Conservation (phyloP, 2,888 invertebrate genomes). For the Bruchidius siliquastri region DNA sequence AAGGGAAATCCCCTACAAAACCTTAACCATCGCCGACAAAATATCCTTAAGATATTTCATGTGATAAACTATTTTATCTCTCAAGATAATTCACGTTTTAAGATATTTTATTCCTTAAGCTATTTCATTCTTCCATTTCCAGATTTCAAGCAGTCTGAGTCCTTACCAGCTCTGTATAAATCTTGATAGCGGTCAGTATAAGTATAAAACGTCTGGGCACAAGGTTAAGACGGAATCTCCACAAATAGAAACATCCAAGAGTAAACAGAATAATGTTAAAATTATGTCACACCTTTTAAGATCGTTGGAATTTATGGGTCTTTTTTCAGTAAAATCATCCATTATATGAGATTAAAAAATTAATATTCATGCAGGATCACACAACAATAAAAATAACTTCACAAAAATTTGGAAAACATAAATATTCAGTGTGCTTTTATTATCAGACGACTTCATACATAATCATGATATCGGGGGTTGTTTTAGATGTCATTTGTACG, state of each 20-base stretch:
- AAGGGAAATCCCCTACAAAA: no score
- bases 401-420: not conserved
- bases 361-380: not conserved
- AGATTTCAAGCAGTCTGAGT: no score
- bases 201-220: no score
- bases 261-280: not conserved
- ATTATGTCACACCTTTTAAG: not conserved
- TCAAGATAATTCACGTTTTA: no score
- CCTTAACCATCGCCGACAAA: no score
- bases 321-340: not conserved
- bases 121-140: no score
- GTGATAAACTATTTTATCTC: no score
- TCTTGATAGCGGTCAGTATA: no score
- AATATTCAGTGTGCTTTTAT: not conserved
- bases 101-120: no score
- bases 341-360: not conserved
- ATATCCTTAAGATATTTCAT: no score
- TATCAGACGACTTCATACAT: not conserved
- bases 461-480: not conserved
- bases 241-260: not conserved
- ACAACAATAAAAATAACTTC: not conserved
- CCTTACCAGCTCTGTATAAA: no score
- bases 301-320: not conserved
- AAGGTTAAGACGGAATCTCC: not conserved
- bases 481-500: not conserved